These are phyloP conservation scores for Eulimnadia texana DNA, from an alignment of 1,140 invertebrate species.

Conservation along the genomic window DNA sequence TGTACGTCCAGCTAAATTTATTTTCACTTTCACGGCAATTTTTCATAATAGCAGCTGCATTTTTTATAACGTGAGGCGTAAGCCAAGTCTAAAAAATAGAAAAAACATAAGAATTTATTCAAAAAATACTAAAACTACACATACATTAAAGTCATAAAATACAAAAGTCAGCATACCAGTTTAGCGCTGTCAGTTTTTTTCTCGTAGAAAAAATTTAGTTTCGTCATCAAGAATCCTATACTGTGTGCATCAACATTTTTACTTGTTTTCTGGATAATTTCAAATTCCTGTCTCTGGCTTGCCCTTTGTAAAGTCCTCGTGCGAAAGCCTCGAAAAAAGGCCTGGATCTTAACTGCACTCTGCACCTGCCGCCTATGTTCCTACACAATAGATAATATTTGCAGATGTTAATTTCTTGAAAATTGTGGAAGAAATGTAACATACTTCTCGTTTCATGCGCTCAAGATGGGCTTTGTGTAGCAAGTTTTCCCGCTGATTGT, in stretches of 20 bases:
- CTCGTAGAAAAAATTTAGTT: constrained; percentile 57
- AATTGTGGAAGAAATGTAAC: constrained; percentile 5
- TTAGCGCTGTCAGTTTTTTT: constrained; percentile 46
- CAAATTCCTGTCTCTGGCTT: constrained; percentile 49
- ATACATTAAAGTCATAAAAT: constrained; percentile 11
- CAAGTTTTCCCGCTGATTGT: constrained; percentile 55
- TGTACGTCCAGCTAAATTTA: background rate
- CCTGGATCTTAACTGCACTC: constrained; percentile 59
- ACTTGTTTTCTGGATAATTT: constrained; percentile 28
- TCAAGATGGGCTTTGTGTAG: constrained; percentile 65
- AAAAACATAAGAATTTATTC: background rate
- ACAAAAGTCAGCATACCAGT: constrained; percentile 43
- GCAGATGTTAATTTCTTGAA: background rate
- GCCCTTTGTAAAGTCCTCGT: constrained; percentile 48
- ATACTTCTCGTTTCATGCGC: constrained; percentile 67
- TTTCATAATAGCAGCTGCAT: background rate
- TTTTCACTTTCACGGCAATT: background rate
- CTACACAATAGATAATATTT: constrained; percentile 28
- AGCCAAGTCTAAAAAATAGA: background rate
- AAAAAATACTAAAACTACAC: too few species aligned
- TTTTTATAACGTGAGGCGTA: background rate
- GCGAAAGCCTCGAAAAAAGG: constrained; percentile 58
- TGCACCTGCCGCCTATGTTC: constrained; percentile 48
- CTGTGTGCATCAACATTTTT: constrained; percentile 31
- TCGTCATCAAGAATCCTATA: constrained; percentile 28